phyloP scores from a whole-genome alignment of 1,140 invertebrate genomes.

The Homalodisca vitripennis region DNA sequence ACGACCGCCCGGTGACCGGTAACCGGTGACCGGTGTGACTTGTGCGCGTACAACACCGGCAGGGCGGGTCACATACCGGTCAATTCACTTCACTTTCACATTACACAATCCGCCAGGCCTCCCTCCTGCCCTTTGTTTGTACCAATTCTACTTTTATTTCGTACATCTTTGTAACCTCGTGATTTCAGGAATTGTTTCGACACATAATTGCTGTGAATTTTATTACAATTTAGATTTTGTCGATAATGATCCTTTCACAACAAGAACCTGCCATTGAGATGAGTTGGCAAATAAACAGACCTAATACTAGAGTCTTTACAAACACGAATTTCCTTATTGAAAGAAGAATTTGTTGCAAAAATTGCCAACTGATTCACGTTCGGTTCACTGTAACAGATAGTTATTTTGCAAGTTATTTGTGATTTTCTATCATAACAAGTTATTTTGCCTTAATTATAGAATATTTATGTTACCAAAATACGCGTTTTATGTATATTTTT shows the following conservation, averaged over 20 bases:
- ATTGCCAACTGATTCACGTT: too few relatives aligned
- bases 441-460: too few relatives aligned
- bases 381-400: too few relatives aligned
- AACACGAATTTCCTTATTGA: too few relatives aligned
- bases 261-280: too few relatives aligned
- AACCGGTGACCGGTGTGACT: background rate
- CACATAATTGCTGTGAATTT: background rate
- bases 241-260: background rate
- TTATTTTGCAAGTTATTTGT: too few relatives aligned
- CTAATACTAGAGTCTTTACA: too few relatives aligned
- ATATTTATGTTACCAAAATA: too few relatives aligned
- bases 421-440: too few relatives aligned
- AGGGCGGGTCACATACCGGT: conserved; percentile 4
- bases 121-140: background rate
- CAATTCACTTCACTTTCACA: background rate
- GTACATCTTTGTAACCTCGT: background rate
- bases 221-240: background rate
- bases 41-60: background rate
- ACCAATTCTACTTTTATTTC: background rate
- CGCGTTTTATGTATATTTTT: too few relatives aligned
- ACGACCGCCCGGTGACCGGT: background rate
- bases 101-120: background rate
- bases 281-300: too few relatives aligned
- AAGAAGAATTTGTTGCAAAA: too few relatives aligned
- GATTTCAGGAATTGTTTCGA: background rate